A percentile compares a stretch with the other conserved stretches of the same genome.
Conservation (phyloP, 2,888 invertebrate genomes). For the Alloplasta piceator region DNA sequence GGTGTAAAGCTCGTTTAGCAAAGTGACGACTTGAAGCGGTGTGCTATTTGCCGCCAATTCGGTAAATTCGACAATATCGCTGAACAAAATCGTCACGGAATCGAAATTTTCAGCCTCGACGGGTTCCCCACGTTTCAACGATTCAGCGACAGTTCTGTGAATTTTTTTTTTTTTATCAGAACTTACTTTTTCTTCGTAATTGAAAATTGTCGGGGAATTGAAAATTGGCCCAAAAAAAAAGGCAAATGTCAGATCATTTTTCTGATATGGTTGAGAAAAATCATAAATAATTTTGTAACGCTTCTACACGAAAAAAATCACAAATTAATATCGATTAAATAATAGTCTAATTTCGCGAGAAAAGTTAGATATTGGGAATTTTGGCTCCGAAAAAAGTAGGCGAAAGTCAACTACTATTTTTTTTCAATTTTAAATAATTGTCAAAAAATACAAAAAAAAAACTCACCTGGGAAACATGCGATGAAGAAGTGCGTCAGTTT, state of each 20-base stretch:
- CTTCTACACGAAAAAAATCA: neutral
- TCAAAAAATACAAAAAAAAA: constrained; percentile 9
- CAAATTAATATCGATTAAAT: neutral
- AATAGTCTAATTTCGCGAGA: neutral
- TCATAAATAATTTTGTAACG: neutral
- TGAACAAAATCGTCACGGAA: constrained; percentile 93
- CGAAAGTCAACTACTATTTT: too few species aligned
- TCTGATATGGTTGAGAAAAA: neutral
- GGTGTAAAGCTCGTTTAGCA: constrained; percentile 97
- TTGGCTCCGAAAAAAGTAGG: too few species aligned
- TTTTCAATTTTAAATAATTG: too few species aligned
- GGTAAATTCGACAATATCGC: constrained; percentile 94
- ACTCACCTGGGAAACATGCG: constrained; percentile 92
- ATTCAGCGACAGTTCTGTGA: constrained; percentile 90
- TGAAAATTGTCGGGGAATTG: too few species aligned
- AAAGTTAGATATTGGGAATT: too few species aligned
- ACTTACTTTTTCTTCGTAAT: too few species aligned
- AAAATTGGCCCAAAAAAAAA: neutral
- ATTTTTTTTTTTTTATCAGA: too few species aligned
- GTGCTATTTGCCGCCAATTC: constrained; percentile 91
- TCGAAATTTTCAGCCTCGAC: constrained; percentile 93
- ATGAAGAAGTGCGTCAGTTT: constrained; percentile 92
- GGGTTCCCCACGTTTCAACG: constrained; percentile 90
- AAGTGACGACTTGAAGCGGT: constrained; percentile 95
- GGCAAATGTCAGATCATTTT: neutral